Evolutionary conservation across 1,140 invertebrate genomes (phyloP).

Genomic region (Lerema accius): DNA sequence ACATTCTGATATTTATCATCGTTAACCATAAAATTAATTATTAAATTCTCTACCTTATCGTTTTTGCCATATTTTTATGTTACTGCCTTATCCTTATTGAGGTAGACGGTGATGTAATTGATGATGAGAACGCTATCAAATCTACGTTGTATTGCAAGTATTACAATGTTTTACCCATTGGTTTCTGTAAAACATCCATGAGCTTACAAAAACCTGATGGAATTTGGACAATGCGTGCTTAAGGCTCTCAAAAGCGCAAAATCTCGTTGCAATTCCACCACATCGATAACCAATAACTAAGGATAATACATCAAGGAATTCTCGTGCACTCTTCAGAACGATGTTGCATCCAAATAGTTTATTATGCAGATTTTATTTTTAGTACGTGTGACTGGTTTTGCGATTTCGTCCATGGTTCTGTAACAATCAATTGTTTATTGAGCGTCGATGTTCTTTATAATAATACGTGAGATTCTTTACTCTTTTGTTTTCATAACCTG

Average conservation of each 20-base stretch:
- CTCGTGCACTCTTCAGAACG: slow-evolving; percentile 29
- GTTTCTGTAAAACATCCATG: slow-evolving; percentile 1
- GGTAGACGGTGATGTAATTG: no score
- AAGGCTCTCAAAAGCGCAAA: slow-evolving; percentile 18
- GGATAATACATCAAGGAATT: slow-evolving; percentile 34
- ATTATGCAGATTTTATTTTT: slow-evolving; percentile 59
- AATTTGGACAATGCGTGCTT: slow-evolving; percentile 9
- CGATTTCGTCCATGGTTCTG: slow-evolving; percentile 34
- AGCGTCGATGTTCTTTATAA: slow-evolving; percentile 30
- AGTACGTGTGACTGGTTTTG: slow-evolving; percentile 42
- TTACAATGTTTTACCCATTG: no score
- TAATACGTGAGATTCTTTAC: slow-evolving; percentile 14
- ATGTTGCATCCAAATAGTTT: slow-evolving; percentile 49
- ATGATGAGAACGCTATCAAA: no score
- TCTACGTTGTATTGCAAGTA: no score
- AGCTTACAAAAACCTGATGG: slow-evolving; percentile 4
- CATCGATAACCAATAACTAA: slow-evolving; percentile 36
- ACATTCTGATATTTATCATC: slow-evolving; percentile 2
- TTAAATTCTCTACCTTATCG: background rate
- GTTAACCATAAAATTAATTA: slow-evolving; percentile 13
- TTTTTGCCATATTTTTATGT: no score
- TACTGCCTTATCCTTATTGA: no score
- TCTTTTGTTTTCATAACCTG: no score
- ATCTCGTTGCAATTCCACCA: slow-evolving; percentile 10
- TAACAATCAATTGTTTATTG: slow-evolving; percentile 30